Base-by-base conservation (phyloP, 1,140 invertebrate genomes). In the Hypsibius dujardini region DNA sequence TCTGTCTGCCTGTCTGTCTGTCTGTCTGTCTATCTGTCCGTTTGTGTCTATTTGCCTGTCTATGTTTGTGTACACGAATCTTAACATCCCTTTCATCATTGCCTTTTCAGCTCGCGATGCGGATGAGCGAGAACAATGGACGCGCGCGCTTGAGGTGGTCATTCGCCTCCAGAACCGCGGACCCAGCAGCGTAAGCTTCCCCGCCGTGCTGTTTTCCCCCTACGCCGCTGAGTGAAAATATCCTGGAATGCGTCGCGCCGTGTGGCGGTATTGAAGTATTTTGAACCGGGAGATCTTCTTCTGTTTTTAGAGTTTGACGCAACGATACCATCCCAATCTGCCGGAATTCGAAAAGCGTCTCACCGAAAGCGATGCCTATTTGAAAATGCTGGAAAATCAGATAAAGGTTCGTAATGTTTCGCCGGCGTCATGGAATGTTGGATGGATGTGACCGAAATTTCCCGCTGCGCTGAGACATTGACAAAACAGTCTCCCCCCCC, bases 341-440 rank as follows among this genome's bases (percentile, higher is more conserved):
- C 84, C 86, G 74, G 87, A 89, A 77, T 91, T 98, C 79, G 90
- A 95, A 79, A 86, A 88, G 47, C 90, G 92, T 79, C 85, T 98
- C 47, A 85, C 89, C 1, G 93, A 97, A 82, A 91, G 93, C 28
- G 94, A 98, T 82, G 89, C 88, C 46, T 98, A 96, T 81, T 84
- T 98, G 60, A 92, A 97, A 82, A 83, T 97, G 70, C 85, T 98
- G 78, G 95, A 97, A 73, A 90, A 97, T 75, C 90, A 97, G 80
- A 87, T 83, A 2, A 76, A 80, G 75, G 90, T 74, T 28, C 28
- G 28, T 28, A 28, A 28, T 0, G 28, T 28, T 28, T 28, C 28
- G 28, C 28, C 28, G 28, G 28, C 28, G 28, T 28, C 28, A 28
- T 28, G 28, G 28, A 28, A 28, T 28, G 28, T 28, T 28, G 28